These are phyloP conservation scores for Drosophila putrida DNA, from an alignment of 2,888 invertebrate genomes.

Conservation along the genomic window DNA sequence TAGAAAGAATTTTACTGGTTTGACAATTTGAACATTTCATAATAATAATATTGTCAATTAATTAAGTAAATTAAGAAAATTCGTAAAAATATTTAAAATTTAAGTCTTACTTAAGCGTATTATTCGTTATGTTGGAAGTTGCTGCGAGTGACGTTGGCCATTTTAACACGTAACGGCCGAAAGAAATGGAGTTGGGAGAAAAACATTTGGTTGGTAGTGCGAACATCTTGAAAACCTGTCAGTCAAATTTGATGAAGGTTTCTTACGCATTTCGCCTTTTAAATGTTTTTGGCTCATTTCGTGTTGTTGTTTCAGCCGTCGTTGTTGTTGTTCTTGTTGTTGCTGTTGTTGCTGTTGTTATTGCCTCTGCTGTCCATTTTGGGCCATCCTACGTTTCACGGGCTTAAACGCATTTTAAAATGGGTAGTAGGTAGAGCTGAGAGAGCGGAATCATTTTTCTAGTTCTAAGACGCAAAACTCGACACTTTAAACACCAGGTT, in stretches of 20 bases:
- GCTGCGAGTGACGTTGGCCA: constrained; percentile 48
- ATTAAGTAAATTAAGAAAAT: no score
- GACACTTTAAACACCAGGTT: constrained; percentile 76
- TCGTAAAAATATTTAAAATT: neutral
- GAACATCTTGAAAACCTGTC: constrained; percentile 85
- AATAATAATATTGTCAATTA: no score
- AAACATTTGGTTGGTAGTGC: constrained; percentile 72
- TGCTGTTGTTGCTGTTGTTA: constrained; percentile 34
- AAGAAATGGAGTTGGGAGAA: constrained; percentile 60
- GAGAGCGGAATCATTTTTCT: constrained; percentile 65
- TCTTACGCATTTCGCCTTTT: constrained; percentile 73
- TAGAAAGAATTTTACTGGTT: no score
- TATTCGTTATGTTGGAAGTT: neutral
- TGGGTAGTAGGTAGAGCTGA: constrained; percentile 52
- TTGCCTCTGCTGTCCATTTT: constrained; percentile 41
- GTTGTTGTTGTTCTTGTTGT: constrained; percentile 35
- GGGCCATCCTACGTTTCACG: constrained; percentile 59
- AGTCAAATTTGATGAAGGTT: constrained; percentile 84
- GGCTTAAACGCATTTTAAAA: constrained; percentile 68
- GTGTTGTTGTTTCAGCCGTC: constrained; percentile 35
- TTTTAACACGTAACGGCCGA: constrained; percentile 43
- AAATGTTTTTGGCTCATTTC: constrained; percentile 61
- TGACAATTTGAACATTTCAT: no score
- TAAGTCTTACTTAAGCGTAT: constrained; percentile 1
- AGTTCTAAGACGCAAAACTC: constrained; percentile 70